Conservation (phyloP, 2,113 vertebrate genomes). For the Amphiprion percula region DNA sequence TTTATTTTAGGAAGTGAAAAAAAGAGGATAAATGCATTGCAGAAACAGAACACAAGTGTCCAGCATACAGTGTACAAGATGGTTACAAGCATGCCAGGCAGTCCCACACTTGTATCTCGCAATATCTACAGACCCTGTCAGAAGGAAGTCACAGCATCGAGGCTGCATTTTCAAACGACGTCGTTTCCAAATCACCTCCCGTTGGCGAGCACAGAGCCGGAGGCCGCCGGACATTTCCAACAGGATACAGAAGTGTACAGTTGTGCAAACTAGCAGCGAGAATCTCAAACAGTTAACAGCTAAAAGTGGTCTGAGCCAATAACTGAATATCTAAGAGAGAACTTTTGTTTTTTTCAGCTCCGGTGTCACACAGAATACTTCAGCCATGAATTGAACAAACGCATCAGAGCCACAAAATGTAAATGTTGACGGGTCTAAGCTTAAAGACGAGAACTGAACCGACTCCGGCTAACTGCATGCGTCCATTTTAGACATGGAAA, state of each 20-base stretch:
- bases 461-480: conserved; percentile 23
- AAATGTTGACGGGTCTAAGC: background rate
- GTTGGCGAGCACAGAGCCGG: conserved; percentile 16
- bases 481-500: conserved; percentile 30
- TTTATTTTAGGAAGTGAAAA: conserved; percentile 74
- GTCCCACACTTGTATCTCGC: conserved; percentile 42
- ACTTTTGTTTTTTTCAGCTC: background rate
- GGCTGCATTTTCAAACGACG: background rate
- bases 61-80: conserved; percentile 71
- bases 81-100: conserved; percentile 63
- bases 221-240: conserved; percentile 49
- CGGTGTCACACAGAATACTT: background rate
- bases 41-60: conserved; percentile 64
- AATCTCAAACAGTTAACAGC: conserved; percentile 31
- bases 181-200: conserved; percentile 17
- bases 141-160: conserved; percentile 44
- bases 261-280: conserved; percentile 71
- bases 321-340: conserved; percentile 6
- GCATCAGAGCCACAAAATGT: background rate
- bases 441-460: background rate
- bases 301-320: conserved; percentile 16
- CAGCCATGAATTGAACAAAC: conserved; percentile 7
- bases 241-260: conserved; percentile 48
- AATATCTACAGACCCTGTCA: conserved; percentile 52
- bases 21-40: conserved; percentile 64